Base-by-base conservation (phyloP, 64 coral and sea anemone species). In the Pocillopora damicornis region DNA sequence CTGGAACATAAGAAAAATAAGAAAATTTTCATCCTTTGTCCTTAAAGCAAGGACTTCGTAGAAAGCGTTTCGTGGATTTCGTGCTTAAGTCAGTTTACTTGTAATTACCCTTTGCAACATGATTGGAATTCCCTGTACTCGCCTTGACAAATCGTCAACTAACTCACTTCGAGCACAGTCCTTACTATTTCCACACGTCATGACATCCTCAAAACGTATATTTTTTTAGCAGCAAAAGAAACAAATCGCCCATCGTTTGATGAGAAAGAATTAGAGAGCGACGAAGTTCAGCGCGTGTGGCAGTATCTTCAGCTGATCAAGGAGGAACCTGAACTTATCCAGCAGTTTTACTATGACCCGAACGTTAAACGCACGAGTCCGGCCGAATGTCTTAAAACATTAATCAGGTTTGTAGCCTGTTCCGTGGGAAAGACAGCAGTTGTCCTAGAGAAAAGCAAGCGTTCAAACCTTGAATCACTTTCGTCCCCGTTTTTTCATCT, bases 211-310 rank as follows among this genome's bases (percentile, higher is more conserved):
- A 51, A 51, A 51, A 61, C 30, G 17, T 23, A 15, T 25, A 11
- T 76, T 72, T n/a, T 83, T 30, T 82, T 37, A 15, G 12, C 13
- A 79, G 38, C 9, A 45, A 36, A 79, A 74, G 30, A n/a, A 76
- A 26, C 16, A 20, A 64, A 18, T 18, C 12, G 10, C 69, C 62
- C 82, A 74, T 75, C 62, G n/a, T 87, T 94, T 59, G 87, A 94
- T 75, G 81, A 87, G 30, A 22, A 62, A 34, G 65, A 90, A 76
- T 81, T 94, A 34, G 26, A 77, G 5, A 94, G 92, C 66, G 81
- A 87, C 36, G 76, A 82, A n/a, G 77, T 94, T 20, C 88, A 94
- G 30, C 88, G 92, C 58, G 92, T 87, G 16, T 94, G 66, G 36
- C 76, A 86, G 71, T 94, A 94, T 35, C 36, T 94, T 61, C 76